Percentiles rank a stretch among this genome's conserved stretches.
These are phyloP conservation scores for Chromoteleia sp. DNA, from an alignment of 2,888 invertebrate species.

Conservation along the genomic window DNA sequence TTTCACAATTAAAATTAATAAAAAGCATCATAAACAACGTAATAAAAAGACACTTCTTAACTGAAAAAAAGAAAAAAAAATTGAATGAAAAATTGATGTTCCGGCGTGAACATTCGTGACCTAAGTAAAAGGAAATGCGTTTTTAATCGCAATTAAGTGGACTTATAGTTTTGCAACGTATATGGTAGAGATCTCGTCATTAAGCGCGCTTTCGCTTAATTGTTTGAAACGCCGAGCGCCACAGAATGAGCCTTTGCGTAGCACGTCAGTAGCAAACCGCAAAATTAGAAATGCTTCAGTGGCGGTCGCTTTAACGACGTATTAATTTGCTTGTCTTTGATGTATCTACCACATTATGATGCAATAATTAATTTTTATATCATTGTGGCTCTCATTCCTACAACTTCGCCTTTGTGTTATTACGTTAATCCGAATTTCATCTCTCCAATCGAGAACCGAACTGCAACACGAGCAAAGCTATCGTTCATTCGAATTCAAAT, in stretches of 20 bases:
- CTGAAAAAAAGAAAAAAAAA: not conserved
- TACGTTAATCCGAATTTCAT: constrained; percentile 16
- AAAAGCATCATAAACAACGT: not conserved
- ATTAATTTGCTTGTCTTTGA: constrained; percentile 81
- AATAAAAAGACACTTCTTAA: constrained; percentile 10
- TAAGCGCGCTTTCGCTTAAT: constrained; percentile 57
- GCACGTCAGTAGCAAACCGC: constrained; percentile 53
- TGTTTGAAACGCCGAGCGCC: constrained; percentile 52
- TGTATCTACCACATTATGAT: constrained; percentile 69
- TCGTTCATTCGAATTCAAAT: not conserved
- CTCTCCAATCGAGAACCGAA: constrained; percentile 4
- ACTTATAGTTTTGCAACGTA: constrained; percentile 50
- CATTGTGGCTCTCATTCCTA: constrained; percentile 38
- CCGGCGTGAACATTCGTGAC: not conserved
- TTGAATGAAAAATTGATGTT: not conserved
- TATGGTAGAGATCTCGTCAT: constrained; percentile 51
- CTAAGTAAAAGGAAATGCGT: constrained; percentile 25
- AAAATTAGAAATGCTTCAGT: constrained; percentile 63
- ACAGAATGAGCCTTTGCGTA: constrained; percentile 40
- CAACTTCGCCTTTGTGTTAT: constrained; percentile 25
- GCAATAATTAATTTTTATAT: constrained; percentile 59
- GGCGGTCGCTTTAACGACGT: constrained; percentile 76
- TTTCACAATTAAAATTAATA: no score
- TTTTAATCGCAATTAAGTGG: constrained; percentile 55
- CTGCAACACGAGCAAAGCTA: constrained; percentile 6